Base-by-base conservation (phyloP, 1,140 invertebrate genomes). In the Belonocnema kinseyi region DNA sequence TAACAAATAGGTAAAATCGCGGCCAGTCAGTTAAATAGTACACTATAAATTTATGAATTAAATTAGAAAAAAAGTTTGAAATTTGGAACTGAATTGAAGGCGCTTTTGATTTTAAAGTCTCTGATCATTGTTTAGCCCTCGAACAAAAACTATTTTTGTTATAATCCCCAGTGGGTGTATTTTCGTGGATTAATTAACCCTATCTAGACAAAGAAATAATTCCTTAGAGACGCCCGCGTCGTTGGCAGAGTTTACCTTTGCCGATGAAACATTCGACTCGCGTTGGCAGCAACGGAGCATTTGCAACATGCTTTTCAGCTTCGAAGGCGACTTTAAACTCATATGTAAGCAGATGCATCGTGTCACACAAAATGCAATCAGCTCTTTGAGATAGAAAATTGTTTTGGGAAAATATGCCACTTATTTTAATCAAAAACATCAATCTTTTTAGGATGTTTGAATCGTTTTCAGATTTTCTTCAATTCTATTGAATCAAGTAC, bases 131-230 rank as follows among this genome's bases (percentile, higher is more conserved):
- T 33, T 33, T 33, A 33, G 26, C 26, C 26, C 26, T 33, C 26
- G 21, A 14, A 66, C 14, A 52, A 21, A 73, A 73, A 51, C 50
- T 73, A 53, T 33, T 73, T 52, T 53, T 52, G 51, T 26, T 56
- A 72, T 72, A 72, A 54, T 19, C 72, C 51, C 52, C 40, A 74
- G 74, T 21, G 54, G 52, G 73, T 26, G n/a, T 17, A 73, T 74
- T 21, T 61, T 72, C 61, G 70, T 71, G 71, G 61, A 61, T 76
- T 77, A 80, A 77, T 80, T 75, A 80, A 76, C 73, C 53, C 76
- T 51, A 77, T 33, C 75, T 72, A 80, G 79, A 80, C 79, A 51
- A 80, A 80, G 79, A 80, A 80, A 77, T 74, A 56, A 80, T 80
- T 80, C 72, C 71, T 73, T 40, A 74, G 51, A 74, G 72, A 33